These are phyloP conservation scores for Cervus canadensis DNA, from an alignment of 2,113 vertebrate species.

Conservation along the genomic window DNA sequence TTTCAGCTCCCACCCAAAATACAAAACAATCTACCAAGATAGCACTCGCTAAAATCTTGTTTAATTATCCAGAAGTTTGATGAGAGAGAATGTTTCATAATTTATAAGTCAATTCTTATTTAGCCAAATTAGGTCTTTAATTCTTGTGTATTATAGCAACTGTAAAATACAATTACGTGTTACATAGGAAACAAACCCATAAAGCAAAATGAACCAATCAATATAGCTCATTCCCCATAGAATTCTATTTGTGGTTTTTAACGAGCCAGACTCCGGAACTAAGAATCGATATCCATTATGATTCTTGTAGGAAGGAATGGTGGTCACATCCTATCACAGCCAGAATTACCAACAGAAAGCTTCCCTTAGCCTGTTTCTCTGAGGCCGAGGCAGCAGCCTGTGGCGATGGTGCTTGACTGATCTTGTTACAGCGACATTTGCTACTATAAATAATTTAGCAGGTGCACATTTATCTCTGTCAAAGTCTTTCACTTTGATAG, in stretches of 20 bases:
- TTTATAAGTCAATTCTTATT: slow-evolving; percentile 69
- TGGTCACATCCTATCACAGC: slow-evolving; percentile 22
- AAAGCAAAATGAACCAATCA: slow-evolving; percentile 69
- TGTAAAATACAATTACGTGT: slow-evolving; percentile 72
- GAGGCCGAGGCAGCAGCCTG: background rate
- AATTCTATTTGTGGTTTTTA: slow-evolving; percentile 66
- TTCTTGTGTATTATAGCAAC: slow-evolving; percentile 69
- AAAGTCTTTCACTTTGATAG: slow-evolving; percentile 33
- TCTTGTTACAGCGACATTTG: slow-evolving; percentile 44
- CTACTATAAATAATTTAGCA: slow-evolving; percentile 54
- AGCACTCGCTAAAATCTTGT: slow-evolving; percentile 46
- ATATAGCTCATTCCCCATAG: slow-evolving; percentile 42
- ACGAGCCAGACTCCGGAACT: slow-evolving; percentile 55
- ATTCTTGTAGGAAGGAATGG: slow-evolving; percentile 40
- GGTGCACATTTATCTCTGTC: slow-evolving; percentile 56
- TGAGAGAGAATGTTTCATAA: slow-evolving; percentile 60
- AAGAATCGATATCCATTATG: slow-evolving; percentile 70
- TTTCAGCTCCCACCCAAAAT: background rate
- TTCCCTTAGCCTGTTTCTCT: background rate
- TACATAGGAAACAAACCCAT: slow-evolving; percentile 70
- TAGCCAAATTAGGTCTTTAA: slow-evolving; percentile 70
- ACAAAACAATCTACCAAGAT: slow-evolving; percentile 18
- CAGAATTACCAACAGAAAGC: background rate
- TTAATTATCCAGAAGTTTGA: slow-evolving; percentile 61
- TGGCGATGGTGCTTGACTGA: background rate